Conservation (phyloP, 2,113 vertebrate species). For the Oncorhynchus clarkii region DNA sequence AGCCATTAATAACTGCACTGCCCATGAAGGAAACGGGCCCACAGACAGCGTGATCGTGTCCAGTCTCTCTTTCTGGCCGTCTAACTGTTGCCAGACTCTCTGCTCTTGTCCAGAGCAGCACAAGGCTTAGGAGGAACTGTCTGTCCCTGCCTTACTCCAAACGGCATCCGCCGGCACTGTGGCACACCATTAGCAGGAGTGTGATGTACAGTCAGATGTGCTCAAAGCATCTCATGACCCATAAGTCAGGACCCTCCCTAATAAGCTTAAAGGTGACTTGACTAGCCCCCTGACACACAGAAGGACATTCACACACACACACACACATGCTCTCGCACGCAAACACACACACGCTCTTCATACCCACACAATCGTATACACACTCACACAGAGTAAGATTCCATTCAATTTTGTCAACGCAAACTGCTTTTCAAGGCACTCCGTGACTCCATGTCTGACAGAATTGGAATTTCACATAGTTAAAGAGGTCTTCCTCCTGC, state of each 20-base stretch:
- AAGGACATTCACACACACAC: neutral
- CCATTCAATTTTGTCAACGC: constrained; percentile 34
- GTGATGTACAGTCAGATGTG: neutral
- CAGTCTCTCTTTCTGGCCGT: neutral
- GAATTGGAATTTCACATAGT: constrained; percentile 17
- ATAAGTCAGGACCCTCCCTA: neutral
- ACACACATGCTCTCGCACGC: neutral
- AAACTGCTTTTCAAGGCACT: constrained; percentile 30
- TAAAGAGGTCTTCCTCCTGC: neutral
- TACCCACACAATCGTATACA: neutral
- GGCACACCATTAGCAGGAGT: neutral
- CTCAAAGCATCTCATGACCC: neutral
- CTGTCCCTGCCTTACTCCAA: too few relatives aligned
- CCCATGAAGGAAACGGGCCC: too few relatives aligned
- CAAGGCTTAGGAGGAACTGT: too few relatives aligned
- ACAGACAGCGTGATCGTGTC: too few relatives aligned
- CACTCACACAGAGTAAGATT: neutral
- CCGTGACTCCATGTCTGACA: neutral
- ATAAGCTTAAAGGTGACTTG: neutral
- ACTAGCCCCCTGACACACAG: neutral
- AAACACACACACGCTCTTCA: too few relatives aligned
- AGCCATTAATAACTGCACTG: too few relatives aligned
- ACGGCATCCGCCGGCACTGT: too few relatives aligned
- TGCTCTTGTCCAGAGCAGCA: too few relatives aligned
- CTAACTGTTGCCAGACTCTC: constrained; percentile 21